Percentiles rank a stretch among this genome's conserved stretches.
These are phyloP conservation scores for Carabus problematicus DNA, from an alignment of 2,888 invertebrate species.

Conservation along the genomic window DNA sequence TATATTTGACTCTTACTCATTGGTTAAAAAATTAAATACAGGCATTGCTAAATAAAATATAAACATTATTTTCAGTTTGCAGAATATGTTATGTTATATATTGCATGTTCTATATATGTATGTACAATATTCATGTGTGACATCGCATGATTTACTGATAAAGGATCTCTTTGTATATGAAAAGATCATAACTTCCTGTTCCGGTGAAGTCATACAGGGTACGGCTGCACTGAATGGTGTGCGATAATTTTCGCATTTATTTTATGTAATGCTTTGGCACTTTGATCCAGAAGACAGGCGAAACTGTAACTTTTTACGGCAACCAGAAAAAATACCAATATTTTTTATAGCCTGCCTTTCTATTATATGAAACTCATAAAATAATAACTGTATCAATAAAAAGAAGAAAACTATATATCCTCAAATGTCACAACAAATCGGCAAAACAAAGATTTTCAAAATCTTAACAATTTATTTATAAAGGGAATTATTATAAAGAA, in stretches of 20 bases:
- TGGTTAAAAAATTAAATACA: too few relatives aligned
- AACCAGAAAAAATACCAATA: slow-evolving; percentile 22
- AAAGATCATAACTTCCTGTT: slow-evolving; percentile 48
- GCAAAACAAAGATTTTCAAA: not conserved
- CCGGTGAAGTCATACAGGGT: slow-evolving; percentile 43
- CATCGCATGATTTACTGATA: slow-evolving; percentile 16
- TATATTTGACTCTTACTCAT: too few relatives aligned
- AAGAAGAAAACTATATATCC: not conserved
- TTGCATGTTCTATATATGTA: slow-evolving; percentile 13
- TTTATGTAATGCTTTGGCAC: slow-evolving; percentile 41
- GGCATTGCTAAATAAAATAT: too few relatives aligned
- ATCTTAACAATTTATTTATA: not conserved
- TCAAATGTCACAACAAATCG: not conserved
- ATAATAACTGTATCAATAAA: not conserved
- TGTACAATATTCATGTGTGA: slow-evolving; percentile 32
- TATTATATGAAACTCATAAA: slow-evolving; percentile 25
- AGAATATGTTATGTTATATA: not conserved
- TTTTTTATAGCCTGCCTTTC: slow-evolving; percentile 39
- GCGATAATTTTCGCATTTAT: slow-evolving; percentile 49
- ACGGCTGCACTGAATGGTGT: slow-evolving; percentile 46
- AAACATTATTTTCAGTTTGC: not conserved
- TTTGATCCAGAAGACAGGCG: slow-evolving; percentile 40
- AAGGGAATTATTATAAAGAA: too few relatives aligned
- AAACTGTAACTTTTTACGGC: slow-evolving; percentile 38
- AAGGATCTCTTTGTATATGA: slow-evolving; percentile 44